Base-by-base conservation (phyloP, 2,888 invertebrate species). In the Vesta saturnalis region DNA sequence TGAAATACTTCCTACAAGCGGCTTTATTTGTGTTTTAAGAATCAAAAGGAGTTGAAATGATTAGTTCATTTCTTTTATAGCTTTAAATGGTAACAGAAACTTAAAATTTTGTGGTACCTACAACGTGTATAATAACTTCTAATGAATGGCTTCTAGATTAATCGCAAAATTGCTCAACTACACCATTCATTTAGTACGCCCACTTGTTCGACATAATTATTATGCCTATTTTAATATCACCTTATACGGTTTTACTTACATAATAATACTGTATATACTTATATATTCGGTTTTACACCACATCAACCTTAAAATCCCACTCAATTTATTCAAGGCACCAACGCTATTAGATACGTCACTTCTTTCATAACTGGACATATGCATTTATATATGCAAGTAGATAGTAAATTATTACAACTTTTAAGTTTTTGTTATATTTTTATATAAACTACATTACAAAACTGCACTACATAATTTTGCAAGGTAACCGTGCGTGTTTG, bases 261-360 rank as follows among this genome's bases (percentile, higher is more conserved):
- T 76, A 76, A 77, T 73, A 72, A 72, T 69, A 59, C 60, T 64
- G 61, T 61, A 59, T 67, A 64, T 68, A 72, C 39, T 39, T 39
- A n/a, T 72, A 68, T 64, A 65, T 64, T 73, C 71, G 62, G 67
- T 69, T 75, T 72, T 74, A 71, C 72, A 73, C 76, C 67, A 68
- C 65, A 70, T 72, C 72, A 71, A 72, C 75, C 72, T 75, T 76
- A 69, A 72, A 39, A 71, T 67, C 78, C 78, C 74, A 78, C 78
- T 72, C 77, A 68, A 73, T 74, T 74, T 74, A 74, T 77, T 74
- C 75, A 69, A 74, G 74, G 72, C 77, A 75, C 78, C 77, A 78
- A 78, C 77, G 76, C 76, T 74, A 10, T 74, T 71, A 64, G 68
- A 73, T 69, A 75, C 76, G 76, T 76, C 76, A 75, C 72, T 70